Percentiles rank a stretch among this genome's conserved stretches.
Evolutionary conservation across 1,140 invertebrate genomes (phyloP).

Genomic region (Penaeus indicus): DNA sequence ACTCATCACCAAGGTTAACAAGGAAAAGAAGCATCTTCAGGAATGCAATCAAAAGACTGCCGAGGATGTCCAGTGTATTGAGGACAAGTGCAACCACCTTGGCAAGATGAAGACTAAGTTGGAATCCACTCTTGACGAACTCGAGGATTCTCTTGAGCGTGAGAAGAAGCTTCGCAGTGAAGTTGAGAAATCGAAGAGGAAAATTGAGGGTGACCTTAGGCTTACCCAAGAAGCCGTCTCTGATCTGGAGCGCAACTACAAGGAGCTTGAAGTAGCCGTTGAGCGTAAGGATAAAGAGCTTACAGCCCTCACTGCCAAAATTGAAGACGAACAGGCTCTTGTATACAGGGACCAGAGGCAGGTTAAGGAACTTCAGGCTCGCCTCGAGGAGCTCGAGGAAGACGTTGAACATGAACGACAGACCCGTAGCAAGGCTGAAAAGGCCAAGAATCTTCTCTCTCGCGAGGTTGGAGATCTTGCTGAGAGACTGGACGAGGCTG

Average conservation of each 20-base stretch:
- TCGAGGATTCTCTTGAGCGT: constrained; percentile 56
- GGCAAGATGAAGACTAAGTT: constrained; percentile 79
- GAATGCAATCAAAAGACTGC: constrained; percentile 75
- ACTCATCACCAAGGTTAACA: constrained; percentile 67
- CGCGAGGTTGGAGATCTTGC: constrained; percentile 47
- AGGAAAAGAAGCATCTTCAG: constrained; percentile 77
- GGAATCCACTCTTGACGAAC: constrained; percentile 50
- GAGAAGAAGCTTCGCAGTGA: constrained; percentile 56
- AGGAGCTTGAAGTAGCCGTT: constrained; percentile 96
- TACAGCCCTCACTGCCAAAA: constrained; percentile 91
- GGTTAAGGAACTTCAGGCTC: constrained; percentile 76
- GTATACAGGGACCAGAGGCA: constrained; percentile 76
- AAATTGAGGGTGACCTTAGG: constrained; percentile 54
- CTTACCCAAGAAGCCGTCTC: constrained; percentile 54
- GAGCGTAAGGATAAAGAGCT: constrained; percentile 98
- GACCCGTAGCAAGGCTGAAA: constrained; percentile 70
- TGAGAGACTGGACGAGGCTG: constrained; percentile 52
- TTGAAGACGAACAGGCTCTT: constrained; percentile 79
- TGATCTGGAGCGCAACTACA: constrained; percentile 93
- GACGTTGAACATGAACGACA: constrained; percentile 75
- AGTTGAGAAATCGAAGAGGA: constrained; percentile 58
- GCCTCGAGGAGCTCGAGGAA: constrained; percentile 76
- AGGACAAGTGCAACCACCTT: constrained; percentile 99
- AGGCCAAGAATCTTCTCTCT: constrained; percentile 71
- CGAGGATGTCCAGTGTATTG: constrained; percentile 85